A percentile compares a stretch with the other conserved stretches of the same genome.
These are phyloP conservation scores for Norana najaformis DNA, from an alignment of 2,888 invertebrate species.

Conservation along the genomic window DNA sequence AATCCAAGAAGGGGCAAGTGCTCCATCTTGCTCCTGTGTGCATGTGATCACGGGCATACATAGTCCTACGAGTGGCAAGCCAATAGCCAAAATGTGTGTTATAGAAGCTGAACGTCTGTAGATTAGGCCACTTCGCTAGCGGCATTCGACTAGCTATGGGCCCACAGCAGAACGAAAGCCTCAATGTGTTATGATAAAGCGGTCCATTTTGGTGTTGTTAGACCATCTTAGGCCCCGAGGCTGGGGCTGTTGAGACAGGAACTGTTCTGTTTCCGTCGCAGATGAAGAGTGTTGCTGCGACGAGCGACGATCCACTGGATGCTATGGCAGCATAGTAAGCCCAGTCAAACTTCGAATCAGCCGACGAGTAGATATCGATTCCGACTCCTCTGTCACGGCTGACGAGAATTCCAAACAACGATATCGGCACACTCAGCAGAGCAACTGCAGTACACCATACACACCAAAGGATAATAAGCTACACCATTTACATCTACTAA, in stretches of 20 bases:
- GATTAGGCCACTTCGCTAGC: no score
- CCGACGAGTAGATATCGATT: background rate
- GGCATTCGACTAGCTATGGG: no score
- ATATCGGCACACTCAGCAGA: constrained; percentile 3
- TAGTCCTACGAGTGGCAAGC: no score
- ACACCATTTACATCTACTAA: no score
- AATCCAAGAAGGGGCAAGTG: no score
- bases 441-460: background rate
- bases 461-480: background rate
- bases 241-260: background rate
- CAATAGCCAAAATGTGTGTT: no score
- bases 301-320: constrained; percentile 10
- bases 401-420: background rate
- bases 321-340: constrained; percentile 17
- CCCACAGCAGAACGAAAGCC: no score
- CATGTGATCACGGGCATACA: no score
- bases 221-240: background rate
- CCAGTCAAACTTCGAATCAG: constrained; percentile 8
- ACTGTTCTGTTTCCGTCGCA: constrained; percentile 14
- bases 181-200: no score
- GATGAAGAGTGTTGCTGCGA: constrained; percentile 9
- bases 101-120: no score
- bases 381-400: background rate
- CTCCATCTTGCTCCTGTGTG: no score
- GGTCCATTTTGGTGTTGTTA: background rate